A percentile compares a stretch with the other conserved stretches of the same genome.
Evolutionary conservation across 2,888 invertebrate genomes (phyloP).

Genomic region (Phaedon cochleariae): DNA sequence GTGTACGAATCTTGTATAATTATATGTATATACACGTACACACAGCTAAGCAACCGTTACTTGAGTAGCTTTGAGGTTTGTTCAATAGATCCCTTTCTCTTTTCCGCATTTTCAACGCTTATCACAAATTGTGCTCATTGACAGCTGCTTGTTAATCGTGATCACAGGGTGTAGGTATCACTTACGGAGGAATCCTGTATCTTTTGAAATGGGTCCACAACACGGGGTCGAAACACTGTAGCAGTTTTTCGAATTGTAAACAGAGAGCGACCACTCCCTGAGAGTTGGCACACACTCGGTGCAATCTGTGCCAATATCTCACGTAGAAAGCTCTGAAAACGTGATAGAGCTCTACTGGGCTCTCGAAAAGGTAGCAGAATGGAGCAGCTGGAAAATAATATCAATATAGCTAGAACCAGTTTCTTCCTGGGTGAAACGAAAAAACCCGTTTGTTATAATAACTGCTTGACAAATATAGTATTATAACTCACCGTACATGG

Average conservation of each 20-base stretch:
- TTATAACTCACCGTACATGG: constrained; percentile 91
- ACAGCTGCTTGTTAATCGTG: no score
- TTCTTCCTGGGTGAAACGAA: no score
- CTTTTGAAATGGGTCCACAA: constrained; percentile 92
- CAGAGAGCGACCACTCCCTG: constrained; percentile 93
- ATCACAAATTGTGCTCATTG: no score
- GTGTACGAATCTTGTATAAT: no score
- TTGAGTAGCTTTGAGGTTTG: no score
- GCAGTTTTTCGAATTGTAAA: constrained; percentile 85
- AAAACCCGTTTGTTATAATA: no score
- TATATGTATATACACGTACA: no score
- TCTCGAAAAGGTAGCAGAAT: constrained; percentile 92
- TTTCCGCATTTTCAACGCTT: no score
- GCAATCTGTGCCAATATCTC: constrained; percentile 90
- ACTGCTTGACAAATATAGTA: no score
- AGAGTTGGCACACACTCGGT: constrained; percentile 90
- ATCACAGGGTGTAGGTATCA: no score
- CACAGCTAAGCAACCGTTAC: no score
- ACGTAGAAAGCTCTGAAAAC: constrained; percentile 92
- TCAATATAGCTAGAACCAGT: not conserved
- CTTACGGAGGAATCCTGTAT: constrained; percentile 91
- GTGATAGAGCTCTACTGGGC: constrained; percentile 86
- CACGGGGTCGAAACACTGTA: constrained; percentile 90
- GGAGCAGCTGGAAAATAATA: constrained; percentile 77
- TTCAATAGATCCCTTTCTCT: no score